Base-by-base conservation (phyloP, 2,888 invertebrate species). In the Cerceris rybyensis region DNA sequence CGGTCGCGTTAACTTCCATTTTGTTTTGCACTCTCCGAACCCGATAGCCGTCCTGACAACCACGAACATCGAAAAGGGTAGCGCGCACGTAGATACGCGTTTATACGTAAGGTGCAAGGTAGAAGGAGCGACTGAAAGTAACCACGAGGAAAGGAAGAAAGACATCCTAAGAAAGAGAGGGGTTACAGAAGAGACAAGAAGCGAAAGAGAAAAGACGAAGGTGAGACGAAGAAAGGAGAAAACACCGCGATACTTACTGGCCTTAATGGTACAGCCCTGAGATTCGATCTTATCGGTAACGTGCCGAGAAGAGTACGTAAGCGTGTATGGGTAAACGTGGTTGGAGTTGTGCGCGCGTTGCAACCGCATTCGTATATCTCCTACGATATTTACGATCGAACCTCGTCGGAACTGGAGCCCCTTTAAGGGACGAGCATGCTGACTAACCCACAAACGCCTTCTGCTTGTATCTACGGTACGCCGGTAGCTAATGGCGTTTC, bases 211-310 rank as follows among this genome's bases (percentile, higher is more conserved):
- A 59, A 7, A 42, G 42, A 7, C 7, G 54, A 54, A 43, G 43
- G 43, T 16, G 16, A 69, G 73, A 54, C 69, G 57, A 60, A 14
- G 17, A 42, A 13, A 49, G 7, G 50, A 57, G 39, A 63, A 43
- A 42, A 64, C 39, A 50, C 28, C 60, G 13, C 49, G 28, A 43
- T 42, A 61, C 69, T 57, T 68, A 41, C 52, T 58, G 59, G 16
- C 42, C 52, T 77, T 77, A 68, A 78, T 71, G n/a, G 16, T 54
- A 57, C 28, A 17, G 43, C 43, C 66, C 66, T 60, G 68, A 49
- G 69, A 78, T 65, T 76, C 68, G 68, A 79, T 69, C 58, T 70
- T 79, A 77, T 66, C 72, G 63, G 8, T 46, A 39, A n/a, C 61
- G 54, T 69, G 72, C 41, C 52, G 9, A 7, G 14, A 39, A 57